Evolutionary conservation across 2,797 vertebrate species (phyloP).

Genomic region (Bradypodion pumilum): DNA sequence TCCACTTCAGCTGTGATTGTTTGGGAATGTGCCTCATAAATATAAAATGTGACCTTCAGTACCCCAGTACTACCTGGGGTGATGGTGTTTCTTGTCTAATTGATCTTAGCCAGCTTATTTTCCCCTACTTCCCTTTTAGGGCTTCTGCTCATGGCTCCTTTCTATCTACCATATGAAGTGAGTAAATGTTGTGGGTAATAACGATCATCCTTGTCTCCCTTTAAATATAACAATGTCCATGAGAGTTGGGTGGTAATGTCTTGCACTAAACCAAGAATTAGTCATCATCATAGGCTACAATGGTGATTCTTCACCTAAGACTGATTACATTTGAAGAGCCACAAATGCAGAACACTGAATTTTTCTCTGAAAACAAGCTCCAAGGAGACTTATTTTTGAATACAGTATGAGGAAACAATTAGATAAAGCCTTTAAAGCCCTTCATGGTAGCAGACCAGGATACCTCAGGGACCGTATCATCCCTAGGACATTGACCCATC

Average conservation of each 20-base stretch:
- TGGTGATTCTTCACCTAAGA: neutral
- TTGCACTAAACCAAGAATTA: neutral
- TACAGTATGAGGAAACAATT: no score
- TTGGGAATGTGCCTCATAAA: no score
- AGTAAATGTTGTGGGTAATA: constrained; percentile 69
- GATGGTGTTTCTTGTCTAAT: neutral
- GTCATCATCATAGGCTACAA: neutral
- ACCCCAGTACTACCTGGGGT: neutral
- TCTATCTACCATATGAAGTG: constrained; percentile 98
- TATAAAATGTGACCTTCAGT: no score
- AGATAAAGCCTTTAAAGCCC: no score
- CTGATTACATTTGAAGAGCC: no score
- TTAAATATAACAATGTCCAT: neutral
- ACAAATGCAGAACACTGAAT: no score
- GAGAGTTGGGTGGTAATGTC: neutral
- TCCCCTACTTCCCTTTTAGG: constrained; percentile 76
- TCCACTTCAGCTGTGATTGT: no score
- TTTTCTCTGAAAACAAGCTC: no score
- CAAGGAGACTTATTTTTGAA: no score
- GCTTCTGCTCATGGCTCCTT: constrained; percentile 95
- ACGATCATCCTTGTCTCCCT: neutral
- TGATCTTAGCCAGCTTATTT: constrained; percentile 22
- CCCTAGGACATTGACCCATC: no score
- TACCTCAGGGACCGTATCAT: no score
- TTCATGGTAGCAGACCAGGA: no score